Base-by-base conservation (phyloP, 2,888 invertebrate genomes). In the Drosophila colorata region DNA sequence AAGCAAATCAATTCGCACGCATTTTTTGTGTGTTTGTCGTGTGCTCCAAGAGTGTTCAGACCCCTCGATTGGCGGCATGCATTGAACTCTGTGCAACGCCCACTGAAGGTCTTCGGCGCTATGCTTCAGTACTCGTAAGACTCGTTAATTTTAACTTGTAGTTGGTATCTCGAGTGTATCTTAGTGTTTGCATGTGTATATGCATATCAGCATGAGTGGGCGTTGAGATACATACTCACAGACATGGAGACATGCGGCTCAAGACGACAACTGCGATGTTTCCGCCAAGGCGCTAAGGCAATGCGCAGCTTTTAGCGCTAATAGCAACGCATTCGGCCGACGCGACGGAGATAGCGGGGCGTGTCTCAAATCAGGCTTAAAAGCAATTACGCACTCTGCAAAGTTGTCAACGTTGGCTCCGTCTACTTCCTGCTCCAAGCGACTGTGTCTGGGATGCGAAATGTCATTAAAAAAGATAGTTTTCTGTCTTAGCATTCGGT, bases 321-420 rank as follows among this genome's bases (percentile, higher is more conserved):
- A 80, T 86, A 63, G 83, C 80, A 58, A 46, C 55, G 52, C 70
- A 57, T 51, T 70, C 33, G 43, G 8, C 23, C 38, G 31, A 8
- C 9, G 20, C 0, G 33, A 31, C 47, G 33, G 58, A 13, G 43
- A 48, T 37, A 37, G 51, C 33, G 68, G 65, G 83, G 82, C 76
- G 79, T 78, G 79, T 44, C 85, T 61, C 48, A 63, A 79, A 69
- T 73, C 74, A 68, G 83, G 80, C 86, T 83, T 63, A 70, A 81
- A 87, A 80, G 78, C 85, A 82, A 82, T 82, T 82, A 82, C 81
- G 87, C 85, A 82, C 85, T 80, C 74, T 14, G 65, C 70, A 75
- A 69, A 55, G 68, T 71, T 79, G 75, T 64, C 72, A 79, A 79
- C 65, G 61, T 25, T 57, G 48, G 43, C 73, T 60, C 41, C 38